phyloP scores from a whole-genome alignment of 2,888 invertebrate genomes.

The Nematopogon swammerdamellus region DNA sequence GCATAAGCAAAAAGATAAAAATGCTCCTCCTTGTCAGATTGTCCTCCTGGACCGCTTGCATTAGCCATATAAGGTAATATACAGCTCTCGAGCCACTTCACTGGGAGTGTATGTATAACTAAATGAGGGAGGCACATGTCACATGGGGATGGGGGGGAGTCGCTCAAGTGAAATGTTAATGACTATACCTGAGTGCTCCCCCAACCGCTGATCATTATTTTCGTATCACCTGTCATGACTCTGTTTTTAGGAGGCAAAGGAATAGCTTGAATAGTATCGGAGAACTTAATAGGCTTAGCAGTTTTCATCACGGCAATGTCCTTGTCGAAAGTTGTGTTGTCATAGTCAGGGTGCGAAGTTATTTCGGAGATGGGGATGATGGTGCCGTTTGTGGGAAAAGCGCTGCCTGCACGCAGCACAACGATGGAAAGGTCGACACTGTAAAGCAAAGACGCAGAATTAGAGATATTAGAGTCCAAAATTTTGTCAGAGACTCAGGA shows the following conservation, averaged over 20 bases:
- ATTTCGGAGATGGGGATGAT: slow-evolving; percentile 37
- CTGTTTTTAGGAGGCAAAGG: slow-evolving; percentile 19
- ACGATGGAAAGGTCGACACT: slow-evolving; percentile 37
- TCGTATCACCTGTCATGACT: slow-evolving; percentile 20
- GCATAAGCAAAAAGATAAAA: no score
- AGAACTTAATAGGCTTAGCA: slow-evolving; percentile 27
- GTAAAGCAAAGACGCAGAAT: no score
- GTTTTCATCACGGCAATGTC: slow-evolving; percentile 43
- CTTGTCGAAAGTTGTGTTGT: slow-evolving; percentile 36
- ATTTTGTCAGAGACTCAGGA: no score
- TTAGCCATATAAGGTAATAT: no score
- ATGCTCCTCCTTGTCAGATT: no score
- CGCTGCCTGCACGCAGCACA: slow-evolving; percentile 43
- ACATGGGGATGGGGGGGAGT: no score
- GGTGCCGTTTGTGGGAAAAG: slow-evolving; percentile 35
- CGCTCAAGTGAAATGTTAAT: no score
- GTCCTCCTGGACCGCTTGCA: no score
- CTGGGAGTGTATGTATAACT: no score
- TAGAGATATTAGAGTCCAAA: no score
- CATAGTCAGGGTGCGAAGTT: slow-evolving; percentile 32
- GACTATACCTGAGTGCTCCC: slow-evolving; percentile 35
- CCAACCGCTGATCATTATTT: slow-evolving; percentile 37
- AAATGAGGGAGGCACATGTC: no score
- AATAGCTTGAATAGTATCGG: slow-evolving; percentile 27
- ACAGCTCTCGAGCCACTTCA: no score